Conservation (phyloP, 2,888 invertebrate species). For the Arge pagana region DNA sequence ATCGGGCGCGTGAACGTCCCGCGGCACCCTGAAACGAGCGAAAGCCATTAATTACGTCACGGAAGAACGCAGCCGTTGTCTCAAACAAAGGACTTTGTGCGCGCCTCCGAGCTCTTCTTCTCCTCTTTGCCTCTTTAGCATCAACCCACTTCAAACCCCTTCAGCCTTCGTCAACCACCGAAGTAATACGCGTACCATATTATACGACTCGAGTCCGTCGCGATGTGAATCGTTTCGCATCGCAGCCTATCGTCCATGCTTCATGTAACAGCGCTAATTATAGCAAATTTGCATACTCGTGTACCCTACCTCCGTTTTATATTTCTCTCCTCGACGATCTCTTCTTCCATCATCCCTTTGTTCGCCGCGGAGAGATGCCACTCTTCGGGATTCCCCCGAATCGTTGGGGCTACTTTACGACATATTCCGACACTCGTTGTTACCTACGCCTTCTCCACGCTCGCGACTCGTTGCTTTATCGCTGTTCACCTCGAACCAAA, state of each 20-base stretch:
- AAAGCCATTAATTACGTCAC: slow-evolving; percentile 56
- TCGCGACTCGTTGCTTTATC: too few species aligned
- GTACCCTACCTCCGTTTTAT: not conserved
- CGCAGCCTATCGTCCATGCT: slow-evolving; percentile 38
- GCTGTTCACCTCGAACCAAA: too few species aligned
- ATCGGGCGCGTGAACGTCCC: slow-evolving; percentile 12
- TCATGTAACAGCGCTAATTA: slow-evolving; percentile 55
- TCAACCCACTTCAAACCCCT: slow-evolving; percentile 10
- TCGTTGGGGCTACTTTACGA: too few species aligned
- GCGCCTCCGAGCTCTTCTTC: slow-evolving; percentile 11
- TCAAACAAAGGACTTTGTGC: slow-evolving; percentile 50
- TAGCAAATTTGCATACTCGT: slow-evolving; percentile 49
- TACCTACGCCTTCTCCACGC: too few species aligned
- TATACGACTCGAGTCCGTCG: not conserved
- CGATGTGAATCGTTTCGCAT: not conserved
- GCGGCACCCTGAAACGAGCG: slow-evolving; percentile 27
- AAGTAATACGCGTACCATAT: too few species aligned
- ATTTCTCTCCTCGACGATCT: not conserved
- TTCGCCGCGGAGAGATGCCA: too few species aligned
- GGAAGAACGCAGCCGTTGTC: slow-evolving; percentile 55
- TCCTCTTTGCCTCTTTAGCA: slow-evolving; percentile 6
- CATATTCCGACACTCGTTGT: too few species aligned
- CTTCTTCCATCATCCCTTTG: slow-evolving; percentile 18
- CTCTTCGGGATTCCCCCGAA: too few species aligned
- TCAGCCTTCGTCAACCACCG: too few species aligned